phyloP scores from a whole-genome alignment of 2,888 invertebrate species.

The Chymomyza fuscimana region DNA sequence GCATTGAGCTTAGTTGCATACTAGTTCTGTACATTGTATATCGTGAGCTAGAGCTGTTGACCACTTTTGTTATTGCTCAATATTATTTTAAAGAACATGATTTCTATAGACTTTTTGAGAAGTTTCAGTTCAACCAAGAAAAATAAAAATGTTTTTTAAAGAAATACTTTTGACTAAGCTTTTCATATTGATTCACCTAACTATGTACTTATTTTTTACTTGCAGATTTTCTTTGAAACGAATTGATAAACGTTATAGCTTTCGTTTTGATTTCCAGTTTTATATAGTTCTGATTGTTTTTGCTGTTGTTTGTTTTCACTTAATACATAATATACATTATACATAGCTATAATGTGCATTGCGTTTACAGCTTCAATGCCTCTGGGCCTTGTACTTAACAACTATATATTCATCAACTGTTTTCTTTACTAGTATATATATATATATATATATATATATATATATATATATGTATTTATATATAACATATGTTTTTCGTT shows the following conservation, averaged over 20 bases:
- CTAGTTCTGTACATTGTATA: too few relatives aligned
- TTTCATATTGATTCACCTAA: too few relatives aligned
- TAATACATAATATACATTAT: constrained; percentile 34
- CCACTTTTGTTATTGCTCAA: too few relatives aligned
- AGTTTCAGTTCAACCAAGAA: too few relatives aligned
- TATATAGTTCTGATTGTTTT: constrained; percentile 44
- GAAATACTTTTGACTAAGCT: too few relatives aligned
- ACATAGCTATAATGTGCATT: constrained; percentile 3
- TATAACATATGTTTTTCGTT: constrained; percentile 29
- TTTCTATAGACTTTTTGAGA: too few relatives aligned
- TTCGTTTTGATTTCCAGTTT: constrained; percentile 17
- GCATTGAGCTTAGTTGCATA: neutral
- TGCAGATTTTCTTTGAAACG: constrained; percentile 2
- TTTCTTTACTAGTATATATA: constrained; percentile 12
- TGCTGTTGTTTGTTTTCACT: constrained; percentile 28
- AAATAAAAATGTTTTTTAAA: too few relatives aligned
- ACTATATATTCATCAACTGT: neutral
- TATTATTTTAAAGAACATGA: too few relatives aligned
- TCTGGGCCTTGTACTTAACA: neutral
- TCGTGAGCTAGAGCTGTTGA: too few relatives aligned
- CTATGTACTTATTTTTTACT: constrained; percentile 25
- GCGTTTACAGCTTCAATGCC: constrained; percentile 30
- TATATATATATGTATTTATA: constrained; percentile 22
- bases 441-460: constrained; percentile 16
- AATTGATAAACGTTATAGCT: constrained; percentile 18